These are phyloP conservation scores for Prorops nasuta DNA, from an alignment of 1,140 invertebrate genomes.

Conservation along the genomic window DNA sequence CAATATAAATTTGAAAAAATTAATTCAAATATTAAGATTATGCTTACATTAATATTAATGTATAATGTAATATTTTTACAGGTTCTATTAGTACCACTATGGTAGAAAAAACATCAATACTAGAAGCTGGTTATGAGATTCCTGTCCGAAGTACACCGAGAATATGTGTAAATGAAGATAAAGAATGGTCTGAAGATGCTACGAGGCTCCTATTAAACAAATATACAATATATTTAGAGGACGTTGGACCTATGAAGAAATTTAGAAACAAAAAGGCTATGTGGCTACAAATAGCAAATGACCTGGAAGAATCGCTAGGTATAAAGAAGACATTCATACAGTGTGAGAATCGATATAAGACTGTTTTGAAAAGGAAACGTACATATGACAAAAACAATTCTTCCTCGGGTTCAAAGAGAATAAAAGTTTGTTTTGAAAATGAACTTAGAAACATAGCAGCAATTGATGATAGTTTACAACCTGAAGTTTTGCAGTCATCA, in stretches of 20 bases:
- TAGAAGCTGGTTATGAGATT: too few species aligned
- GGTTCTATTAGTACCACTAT: too few species aligned
- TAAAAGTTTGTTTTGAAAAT: constrained; percentile 7
- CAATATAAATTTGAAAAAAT: too few species aligned
- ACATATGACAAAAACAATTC: constrained; percentile 10
- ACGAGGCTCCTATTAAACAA: not conserved
- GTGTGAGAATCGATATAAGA: constrained; percentile 14
- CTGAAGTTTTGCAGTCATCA: constrained; percentile 20
- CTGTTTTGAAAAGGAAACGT: constrained; percentile 9
- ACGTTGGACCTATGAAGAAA: not conserved
- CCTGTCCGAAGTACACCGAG: too few species aligned
- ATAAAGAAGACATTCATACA: constrained; percentile 2
- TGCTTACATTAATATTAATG: too few species aligned
- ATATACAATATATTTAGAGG: not conserved
- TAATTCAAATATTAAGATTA: too few species aligned
- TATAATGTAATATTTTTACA: too few species aligned
- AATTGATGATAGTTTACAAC: constrained; percentile 17
- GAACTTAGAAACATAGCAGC: constrained; percentile 17
- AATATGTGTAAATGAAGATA: too few species aligned
- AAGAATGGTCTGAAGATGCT: not conserved
- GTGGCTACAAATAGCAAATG: not conserved
- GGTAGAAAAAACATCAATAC: too few species aligned
- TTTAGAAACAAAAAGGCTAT: not conserved
- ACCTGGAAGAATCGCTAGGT: not conserved
- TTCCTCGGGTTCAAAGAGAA: constrained; percentile 12